Base-by-base conservation (phyloP, 2,797 vertebrate species). In the Neostethus bicornis region DNA sequence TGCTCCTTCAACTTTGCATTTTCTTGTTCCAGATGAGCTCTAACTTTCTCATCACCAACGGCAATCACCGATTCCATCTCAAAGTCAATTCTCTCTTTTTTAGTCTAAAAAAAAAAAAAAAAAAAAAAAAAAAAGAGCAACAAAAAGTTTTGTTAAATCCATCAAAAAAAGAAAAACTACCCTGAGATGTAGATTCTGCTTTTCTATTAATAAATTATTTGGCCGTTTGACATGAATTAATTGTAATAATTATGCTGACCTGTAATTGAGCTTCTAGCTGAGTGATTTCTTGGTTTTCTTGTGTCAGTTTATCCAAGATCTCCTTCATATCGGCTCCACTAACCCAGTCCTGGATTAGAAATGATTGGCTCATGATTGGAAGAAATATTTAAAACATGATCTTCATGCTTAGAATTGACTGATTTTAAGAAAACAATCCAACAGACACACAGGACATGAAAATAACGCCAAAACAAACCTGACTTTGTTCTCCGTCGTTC, bases 251-350 rank as follows among this genome's bases (percentile, higher is more conserved):
- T 72, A 32, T 5, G 47, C 87, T 65, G 66, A 97, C 96, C 94
- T 95, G 93, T 43, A 97, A 89, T 61, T 93, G 91, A 0, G 92
- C 92, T 85, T 96, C 95, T 65, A 96, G 87, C 55, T 92, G 88
- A 61, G 91, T 77, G 66, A 96, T 95, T 60, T 96, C 93, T 77
- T 95, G 94, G 86, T 94, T 96, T 91, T 97, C 94, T 79, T 94
- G 94, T 65, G 92, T 92, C 72, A 97, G 88, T 83, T 89, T 94
- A 81, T 96, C 94, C 79, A 96, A 82, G 41, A 96, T 87, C 43
- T 81, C 84, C 81, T 89, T 83, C 71, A 84, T 86, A 77, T 86
- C 81, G 86, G 84, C 82, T 86, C 76, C 5, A 56, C 65, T 80
- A 56, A 80, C 73, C 76, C 75, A 69, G 31, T 79, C 85, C 88